Percentiles rank a stretch among this genome's conserved stretches.
phyloP scores from a whole-genome alignment of 2,797 vertebrate genomes.

The Girardinus metallicus region DNA sequence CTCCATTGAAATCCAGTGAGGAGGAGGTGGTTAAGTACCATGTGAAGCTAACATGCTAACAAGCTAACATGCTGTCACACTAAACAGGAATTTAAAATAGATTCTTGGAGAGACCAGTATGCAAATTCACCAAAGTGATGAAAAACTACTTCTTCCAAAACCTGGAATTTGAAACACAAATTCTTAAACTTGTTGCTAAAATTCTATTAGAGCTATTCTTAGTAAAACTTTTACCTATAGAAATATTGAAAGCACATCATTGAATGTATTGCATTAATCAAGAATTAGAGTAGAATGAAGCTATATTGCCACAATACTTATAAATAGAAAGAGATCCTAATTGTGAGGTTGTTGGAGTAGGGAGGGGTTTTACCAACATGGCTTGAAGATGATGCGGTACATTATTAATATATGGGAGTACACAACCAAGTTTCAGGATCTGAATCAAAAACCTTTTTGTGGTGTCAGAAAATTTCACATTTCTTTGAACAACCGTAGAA shows the following conservation, averaged over 20 bases:
- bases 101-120: neutral
- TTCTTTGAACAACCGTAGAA: neutral
- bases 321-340: too few species aligned
- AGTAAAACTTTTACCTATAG: too few species aligned
- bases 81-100: neutral
- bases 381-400: neutral
- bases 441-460: neutral
- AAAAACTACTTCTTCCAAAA: neutral
- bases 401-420: neutral
- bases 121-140: neutral
- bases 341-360: too few species aligned
- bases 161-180: neutral
- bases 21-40: too few species aligned
- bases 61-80: neutral
- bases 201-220: too few species aligned
- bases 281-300: too few species aligned
- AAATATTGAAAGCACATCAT: too few species aligned
- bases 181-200: neutral
- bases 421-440: neutral
- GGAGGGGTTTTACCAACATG: neutral
- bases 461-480: neutral
- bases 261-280: too few species aligned
- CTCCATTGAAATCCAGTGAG: too few species aligned
- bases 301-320: too few species aligned
- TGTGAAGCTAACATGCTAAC: neutral